Conservation (phyloP, 2,113 vertebrate species). For the Climacteris rufus region DNA sequence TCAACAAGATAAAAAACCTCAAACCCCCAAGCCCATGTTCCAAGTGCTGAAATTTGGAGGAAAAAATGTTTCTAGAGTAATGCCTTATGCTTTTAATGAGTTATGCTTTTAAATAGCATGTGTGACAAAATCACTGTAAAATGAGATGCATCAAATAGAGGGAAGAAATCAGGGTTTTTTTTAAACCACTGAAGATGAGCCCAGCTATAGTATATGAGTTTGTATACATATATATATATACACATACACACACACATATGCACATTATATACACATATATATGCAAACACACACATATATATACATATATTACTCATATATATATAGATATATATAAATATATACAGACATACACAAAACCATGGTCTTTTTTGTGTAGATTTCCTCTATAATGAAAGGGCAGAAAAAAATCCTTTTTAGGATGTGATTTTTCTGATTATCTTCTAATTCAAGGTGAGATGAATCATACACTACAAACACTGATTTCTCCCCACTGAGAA, state of each 20-base stretch:
- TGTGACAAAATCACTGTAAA: background rate
- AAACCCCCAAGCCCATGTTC: accelerated
- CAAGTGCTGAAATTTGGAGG: background rate
- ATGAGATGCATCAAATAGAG: background rate
- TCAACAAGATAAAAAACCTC: background rate
- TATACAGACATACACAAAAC: background rate
- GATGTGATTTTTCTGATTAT: background rate
- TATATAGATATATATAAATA: accelerated
- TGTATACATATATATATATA: background rate
- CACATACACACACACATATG: accelerated
- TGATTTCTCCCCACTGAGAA: background rate
- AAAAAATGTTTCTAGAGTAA: background rate
- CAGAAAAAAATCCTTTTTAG: background rate
- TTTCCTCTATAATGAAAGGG: background rate
- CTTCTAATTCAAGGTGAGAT: background rate
- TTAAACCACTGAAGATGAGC: background rate
- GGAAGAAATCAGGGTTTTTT: background rate
- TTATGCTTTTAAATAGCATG: background rate
- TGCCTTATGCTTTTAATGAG: no score
- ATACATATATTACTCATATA: no score
- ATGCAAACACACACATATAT: accelerated
- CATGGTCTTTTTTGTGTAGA: accelerated
- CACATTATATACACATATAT: no score
- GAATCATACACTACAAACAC: background rate
- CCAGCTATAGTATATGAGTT: background rate